Evolutionary conservation across 1,140 invertebrate genomes (phyloP).

Genomic region (Drosophila teissieri): DNA sequence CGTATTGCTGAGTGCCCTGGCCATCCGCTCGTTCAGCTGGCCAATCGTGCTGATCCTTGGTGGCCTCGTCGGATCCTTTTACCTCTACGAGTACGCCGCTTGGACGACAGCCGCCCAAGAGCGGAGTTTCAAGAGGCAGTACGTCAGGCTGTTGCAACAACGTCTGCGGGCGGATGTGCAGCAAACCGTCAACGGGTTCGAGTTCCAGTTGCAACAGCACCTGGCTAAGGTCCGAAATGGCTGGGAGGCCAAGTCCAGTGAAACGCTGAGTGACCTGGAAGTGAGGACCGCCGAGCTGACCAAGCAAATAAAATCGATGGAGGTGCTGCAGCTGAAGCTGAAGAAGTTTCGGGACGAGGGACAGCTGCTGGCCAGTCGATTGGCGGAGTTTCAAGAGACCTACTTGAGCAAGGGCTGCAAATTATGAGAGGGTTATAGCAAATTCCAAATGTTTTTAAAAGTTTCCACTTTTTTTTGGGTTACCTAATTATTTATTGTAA

Average conservation of each 20-base stretch:
- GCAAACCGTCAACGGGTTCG: constrained; percentile 98
- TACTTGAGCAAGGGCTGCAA: constrained; percentile 24
- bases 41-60: constrained; percentile 92
- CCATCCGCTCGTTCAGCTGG: constrained; percentile 98
- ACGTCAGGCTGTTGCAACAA: constrained; percentile 96
- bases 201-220: constrained; percentile 91
- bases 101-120: constrained; percentile 99
- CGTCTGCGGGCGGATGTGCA: constrained; percentile 95
- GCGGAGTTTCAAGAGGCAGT: constrained; percentile 96
- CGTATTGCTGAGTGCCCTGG: constrained; percentile 92
- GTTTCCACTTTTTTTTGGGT: constrained; percentile 8
- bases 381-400: constrained; percentile 39
- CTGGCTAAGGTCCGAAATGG: constrained; percentile 19
- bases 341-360: constrained; percentile 10
- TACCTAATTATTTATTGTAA: not conserved
- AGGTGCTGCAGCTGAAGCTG: constrained; percentile 26
- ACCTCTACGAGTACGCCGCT: constrained; percentile 97
- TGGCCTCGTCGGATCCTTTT: constrained; percentile 94
- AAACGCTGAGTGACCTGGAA: constrained; percentile 2
- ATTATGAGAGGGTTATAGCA: not conserved
- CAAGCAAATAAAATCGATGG: constrained; percentile 3
- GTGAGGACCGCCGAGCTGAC: not conserved
- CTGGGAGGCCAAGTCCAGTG: constrained; percentile 4
- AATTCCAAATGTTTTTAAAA: too few species aligned
- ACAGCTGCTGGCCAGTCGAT: constrained; percentile 16